Base-by-base conservation (phyloP, 2,113 vertebrate genomes). In the Abramis brama region DNA sequence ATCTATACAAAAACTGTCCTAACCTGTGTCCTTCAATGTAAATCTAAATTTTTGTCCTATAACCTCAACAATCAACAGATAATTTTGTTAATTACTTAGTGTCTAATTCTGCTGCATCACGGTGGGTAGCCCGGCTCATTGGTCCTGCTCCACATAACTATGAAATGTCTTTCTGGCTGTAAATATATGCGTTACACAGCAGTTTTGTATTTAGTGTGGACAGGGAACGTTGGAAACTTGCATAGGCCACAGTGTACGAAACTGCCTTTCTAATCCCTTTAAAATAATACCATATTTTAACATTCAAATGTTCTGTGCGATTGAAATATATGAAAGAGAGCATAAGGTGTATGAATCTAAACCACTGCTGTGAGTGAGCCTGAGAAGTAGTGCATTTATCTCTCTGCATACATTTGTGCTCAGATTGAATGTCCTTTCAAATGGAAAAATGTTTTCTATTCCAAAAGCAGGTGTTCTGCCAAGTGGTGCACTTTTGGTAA, bases 81-180 rank as follows among this genome's bases (percentile, higher is more conserved):
- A 2, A 52, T 52, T 1, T 47, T 12, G 52, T 19, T 15, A 52
- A 1, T 52, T 17, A 17, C 50, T 23, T 59, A 1, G 2, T 59
- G n/a, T 59, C 7, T 59, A 59, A 60, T 60, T 60, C 3, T 11
- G 57, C 9, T 9, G 8, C 57, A 23, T 60, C 23, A 60, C 1
- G 0, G 23, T 60, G 59, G 59, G 23, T 60, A 60, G 23, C 59
- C 23, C 59, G 3, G 9, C 68, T 71, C 68, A 43, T 10, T 43
- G 19, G 19, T 89, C 88, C 75, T 39, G 47, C 81, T 60, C 52
- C 1, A 36, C 60, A 82, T 84, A 79, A 21, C 19, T 55, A 55
- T 55, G 52, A 55, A 86, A 87, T 64, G 62, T 87, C 86, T 88
- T 74, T 39, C 62, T 17, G 11, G 68, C 36, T 45, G 21, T 36